Conservation (phyloP, 1,140 invertebrate genomes). For the Subanguina moxae region DNA sequence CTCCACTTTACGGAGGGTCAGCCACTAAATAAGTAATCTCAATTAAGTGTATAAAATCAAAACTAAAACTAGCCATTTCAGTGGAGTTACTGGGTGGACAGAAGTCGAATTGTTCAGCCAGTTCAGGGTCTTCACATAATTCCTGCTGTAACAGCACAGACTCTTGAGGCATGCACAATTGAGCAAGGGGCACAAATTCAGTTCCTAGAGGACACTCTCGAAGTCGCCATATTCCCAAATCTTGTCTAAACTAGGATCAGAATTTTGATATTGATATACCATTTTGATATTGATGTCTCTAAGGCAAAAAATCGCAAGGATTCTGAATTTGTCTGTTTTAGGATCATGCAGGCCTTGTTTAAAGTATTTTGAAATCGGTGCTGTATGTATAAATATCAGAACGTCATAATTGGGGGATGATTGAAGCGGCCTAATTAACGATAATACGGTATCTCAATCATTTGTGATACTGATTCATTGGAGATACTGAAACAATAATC, state of each 20-base stretch:
- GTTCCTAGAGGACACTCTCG: constrained; percentile 52
- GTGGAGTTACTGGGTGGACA: background rate
- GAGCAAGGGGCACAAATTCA: constrained; percentile 54
- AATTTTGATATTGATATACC: no score
- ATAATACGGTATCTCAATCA: no score
- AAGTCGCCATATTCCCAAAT: constrained; percentile 54
- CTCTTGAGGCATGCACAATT: constrained; percentile 48
- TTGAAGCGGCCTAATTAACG: no score
- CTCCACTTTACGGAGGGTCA: constrained; percentile 11
- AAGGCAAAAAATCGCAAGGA: no score
- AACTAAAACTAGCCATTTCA: background rate
- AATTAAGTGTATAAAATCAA: background rate
- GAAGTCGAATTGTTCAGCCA: constrained; percentile 2
- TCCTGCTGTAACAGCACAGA: constrained; percentile 51
- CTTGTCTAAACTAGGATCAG: constrained; percentile 39
- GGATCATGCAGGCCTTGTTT: no score
- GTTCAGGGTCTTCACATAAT: constrained; percentile 40
- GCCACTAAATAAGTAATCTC: constrained; percentile 6
- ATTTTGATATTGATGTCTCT: no score
- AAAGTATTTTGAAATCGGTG: no score
- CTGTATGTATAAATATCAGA: no score
- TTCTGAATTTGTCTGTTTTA: no score
- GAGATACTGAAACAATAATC: no score
- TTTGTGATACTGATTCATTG: no score
- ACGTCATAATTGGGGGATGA: no score